Base-by-base conservation (phyloP, 2,888 invertebrate genomes). In the Ditula angustiorana region DNA sequence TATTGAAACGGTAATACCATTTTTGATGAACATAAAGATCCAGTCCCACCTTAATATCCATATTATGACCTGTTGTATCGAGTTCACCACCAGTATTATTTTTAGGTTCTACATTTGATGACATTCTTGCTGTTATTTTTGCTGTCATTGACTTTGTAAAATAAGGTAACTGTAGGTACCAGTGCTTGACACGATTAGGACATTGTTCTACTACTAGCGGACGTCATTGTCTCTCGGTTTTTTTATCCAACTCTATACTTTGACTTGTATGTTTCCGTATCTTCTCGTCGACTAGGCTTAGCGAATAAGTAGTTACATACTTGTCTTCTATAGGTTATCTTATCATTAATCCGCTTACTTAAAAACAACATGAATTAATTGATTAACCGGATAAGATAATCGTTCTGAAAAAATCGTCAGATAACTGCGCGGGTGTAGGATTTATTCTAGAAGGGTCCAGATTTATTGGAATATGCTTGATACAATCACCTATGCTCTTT, bases 1-100 rank as follows among this genome's bases (percentile, higher is more conserved):
- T 63, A 50, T 62, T 41, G 23, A 52, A 58, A 49, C 26, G 26
- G 33, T 21, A 33, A 3, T 35, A 24, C 64, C 64, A 59, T 64
- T 46, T 59, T 59, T 16, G 64, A 47, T 59, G 21, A 24, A 33
- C 53, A 37, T 28, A 28, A 58, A 52, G 44, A 30, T 53, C 49
- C 23, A 30, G 53, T 64, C 30, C 23, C 35, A 30, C 19, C 44
- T 64, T 49, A 33, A 58, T 64, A 46, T 26, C 63, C 58, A 26
- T 53, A 58, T 52, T 23, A 30, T 33, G 30, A 50, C 33, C 19
- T 50, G 57, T 23, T 53, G 55, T 37, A 59, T 53, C 16, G n/a
- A 58, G 44, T 56, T 50, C 57, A 58, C 47, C 33, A 46, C 57
- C 44, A 44, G 23, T 52, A 33, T 19, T 33, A 16, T 58, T 58